Conservation (phyloP, 2,113 vertebrate species). For the Phalacrocorax brasilianus region DNA sequence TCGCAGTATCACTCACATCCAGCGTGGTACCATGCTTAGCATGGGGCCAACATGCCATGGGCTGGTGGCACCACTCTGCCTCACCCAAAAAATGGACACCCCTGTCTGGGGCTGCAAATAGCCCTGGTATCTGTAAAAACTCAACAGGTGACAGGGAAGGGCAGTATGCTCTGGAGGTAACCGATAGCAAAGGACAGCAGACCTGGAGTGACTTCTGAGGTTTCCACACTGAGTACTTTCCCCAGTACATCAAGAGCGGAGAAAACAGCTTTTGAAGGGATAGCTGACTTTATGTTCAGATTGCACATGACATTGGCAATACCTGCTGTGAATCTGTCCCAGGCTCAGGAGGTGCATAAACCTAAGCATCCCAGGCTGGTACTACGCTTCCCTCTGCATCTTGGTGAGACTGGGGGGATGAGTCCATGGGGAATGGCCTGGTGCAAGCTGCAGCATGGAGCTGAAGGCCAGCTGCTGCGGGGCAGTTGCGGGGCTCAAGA, state of each 20-base stretch:
- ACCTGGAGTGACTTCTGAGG: neutral
- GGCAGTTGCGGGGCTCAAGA: neutral
- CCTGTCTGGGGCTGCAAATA: neutral
- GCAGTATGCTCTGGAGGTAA: neutral
- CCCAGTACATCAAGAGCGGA: neutral
- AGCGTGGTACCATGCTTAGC: neutral
- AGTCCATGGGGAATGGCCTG: neutral
- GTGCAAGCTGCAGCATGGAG: neutral
- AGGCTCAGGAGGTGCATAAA: neutral
- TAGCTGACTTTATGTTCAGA: neutral
- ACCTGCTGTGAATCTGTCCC: neutral
- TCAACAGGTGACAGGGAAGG: neutral
- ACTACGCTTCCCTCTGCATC: accelerated
- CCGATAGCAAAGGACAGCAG: neutral
- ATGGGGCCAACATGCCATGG: accelerated
- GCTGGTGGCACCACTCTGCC: neutral
- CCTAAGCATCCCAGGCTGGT: neutral
- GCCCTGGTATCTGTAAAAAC: neutral
- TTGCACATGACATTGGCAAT: accelerated
- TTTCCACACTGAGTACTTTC: neutral
- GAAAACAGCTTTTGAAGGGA: neutral
- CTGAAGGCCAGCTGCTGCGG: neutral
- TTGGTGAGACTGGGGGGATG: accelerated
- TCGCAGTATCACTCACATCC: neutral
- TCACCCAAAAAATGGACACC: neutral